A percentile compares a stretch with the other conserved stretches of the same genome.
Conservation (phyloP, 2,888 invertebrate genomes). For the Emmelina monodactyla region DNA sequence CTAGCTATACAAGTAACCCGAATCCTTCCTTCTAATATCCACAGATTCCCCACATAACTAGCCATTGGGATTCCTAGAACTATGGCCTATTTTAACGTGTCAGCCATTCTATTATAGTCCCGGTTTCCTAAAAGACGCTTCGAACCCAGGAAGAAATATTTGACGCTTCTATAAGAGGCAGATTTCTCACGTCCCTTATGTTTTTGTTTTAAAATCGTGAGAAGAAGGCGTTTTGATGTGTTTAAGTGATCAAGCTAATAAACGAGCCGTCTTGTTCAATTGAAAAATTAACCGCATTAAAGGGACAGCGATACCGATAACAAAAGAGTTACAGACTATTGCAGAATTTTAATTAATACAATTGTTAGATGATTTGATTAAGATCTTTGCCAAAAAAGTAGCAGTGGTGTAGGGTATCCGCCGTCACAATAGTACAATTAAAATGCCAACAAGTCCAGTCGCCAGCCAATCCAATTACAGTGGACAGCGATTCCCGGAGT, state of each 20-base stretch:
- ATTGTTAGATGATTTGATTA: too few species aligned
- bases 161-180: conserved; percentile 40
- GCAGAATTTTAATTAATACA: too few species aligned
- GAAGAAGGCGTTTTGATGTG: not conserved
- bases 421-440: conserved; percentile 66
- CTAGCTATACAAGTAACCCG: too few species aligned
- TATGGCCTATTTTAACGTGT: conserved; percentile 44
- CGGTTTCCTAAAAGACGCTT: conserved; percentile 51
- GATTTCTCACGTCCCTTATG: conserved; percentile 34
- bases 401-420: conserved; percentile 44
- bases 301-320: too few species aligned
- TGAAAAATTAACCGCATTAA: too few species aligned
- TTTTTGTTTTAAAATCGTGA: conserved; percentile 17
- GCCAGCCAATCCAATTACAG: conserved; percentile 64
- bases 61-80: conserved; percentile 43
- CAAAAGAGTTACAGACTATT: too few species aligned
- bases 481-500: conserved; percentile 63
- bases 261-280: too few species aligned
- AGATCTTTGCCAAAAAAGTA: too few species aligned
- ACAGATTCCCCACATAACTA: conserved; percentile 38
- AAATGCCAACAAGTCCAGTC: conserved; percentile 65
- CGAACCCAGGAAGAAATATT: conserved; percentile 45
- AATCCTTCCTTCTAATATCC: conserved; percentile 24
- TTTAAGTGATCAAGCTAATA: too few species aligned
- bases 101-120: conserved; percentile 57